phyloP scores from a whole-genome alignment of 2,797 vertebrate species.

The Atherinosoma microstoma region DNA sequence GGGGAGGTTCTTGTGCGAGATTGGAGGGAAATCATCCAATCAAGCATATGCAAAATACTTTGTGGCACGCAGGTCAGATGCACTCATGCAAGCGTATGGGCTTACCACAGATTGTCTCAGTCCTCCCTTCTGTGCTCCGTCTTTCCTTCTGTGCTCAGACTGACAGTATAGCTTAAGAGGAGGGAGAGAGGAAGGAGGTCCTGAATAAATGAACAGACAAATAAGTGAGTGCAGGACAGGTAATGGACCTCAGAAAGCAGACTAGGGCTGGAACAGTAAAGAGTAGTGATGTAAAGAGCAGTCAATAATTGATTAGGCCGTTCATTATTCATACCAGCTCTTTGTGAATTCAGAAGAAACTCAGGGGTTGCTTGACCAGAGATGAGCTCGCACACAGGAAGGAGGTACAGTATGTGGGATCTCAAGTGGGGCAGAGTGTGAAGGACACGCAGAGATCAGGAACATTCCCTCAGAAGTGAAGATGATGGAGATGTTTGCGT shows the following conservation, averaged over 20 bases:
- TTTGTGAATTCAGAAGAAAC: constrained; percentile 74
- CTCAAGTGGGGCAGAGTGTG: neutral
- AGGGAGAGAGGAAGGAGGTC: constrained; percentile 44
- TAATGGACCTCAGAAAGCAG: constrained; percentile 75
- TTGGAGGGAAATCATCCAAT: constrained; percentile 18
- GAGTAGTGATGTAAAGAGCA: constrained; percentile 72
- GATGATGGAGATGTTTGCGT: constrained; percentile 3
- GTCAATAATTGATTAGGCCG: constrained; percentile 73
- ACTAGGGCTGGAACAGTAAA: constrained; percentile 65
- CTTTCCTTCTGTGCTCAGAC: constrained; percentile 22
- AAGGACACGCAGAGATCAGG: neutral
- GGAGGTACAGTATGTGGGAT: constrained; percentile 32
- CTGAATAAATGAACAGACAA: constrained; percentile 81
- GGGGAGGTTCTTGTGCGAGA: constrained; percentile 21
- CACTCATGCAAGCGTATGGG: constrained; percentile 8
- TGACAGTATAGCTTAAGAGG: constrained; percentile 46
- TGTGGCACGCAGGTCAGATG: constrained; percentile 15
- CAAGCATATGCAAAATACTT: constrained; percentile 29
- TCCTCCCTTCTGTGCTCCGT: constrained; percentile 17
- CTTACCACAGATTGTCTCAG: constrained; percentile 32
- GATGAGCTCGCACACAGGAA: constrained; percentile 38
- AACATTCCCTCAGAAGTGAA: constrained; percentile 9
- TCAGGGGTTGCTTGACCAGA: constrained; percentile 24
- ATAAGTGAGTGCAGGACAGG: constrained; percentile 74
- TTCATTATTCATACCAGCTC: constrained; percentile 72